These are phyloP conservation scores for Anagyrus pseudococci DNA, from an alignment of 2,888 invertebrate species.

Conservation along the genomic window DNA sequence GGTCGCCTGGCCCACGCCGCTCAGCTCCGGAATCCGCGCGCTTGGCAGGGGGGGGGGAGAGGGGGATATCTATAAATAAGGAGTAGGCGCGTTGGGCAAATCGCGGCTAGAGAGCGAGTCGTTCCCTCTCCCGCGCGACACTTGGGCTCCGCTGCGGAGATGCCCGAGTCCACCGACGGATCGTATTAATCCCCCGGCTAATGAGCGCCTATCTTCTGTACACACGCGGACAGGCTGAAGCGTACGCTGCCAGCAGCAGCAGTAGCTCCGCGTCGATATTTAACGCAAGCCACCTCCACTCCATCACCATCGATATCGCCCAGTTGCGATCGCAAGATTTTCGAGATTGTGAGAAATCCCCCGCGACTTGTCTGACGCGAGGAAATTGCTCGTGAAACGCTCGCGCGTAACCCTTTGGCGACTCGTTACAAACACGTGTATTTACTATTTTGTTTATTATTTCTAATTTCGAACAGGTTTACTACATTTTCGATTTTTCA, in stretches of 20 bases:
- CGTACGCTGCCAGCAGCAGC: slow-evolving; percentile 9
- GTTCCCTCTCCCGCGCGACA: neutral
- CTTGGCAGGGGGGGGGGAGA: neutral
- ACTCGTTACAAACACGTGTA: neutral
- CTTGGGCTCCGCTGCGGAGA: neutral
- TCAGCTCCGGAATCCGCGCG: neutral
- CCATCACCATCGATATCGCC: slow-evolving; percentile 53
- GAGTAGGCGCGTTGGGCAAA: slow-evolving; percentile 7
- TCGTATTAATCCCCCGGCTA: slow-evolving; percentile 59
- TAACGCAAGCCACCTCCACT: slow-evolving; percentile 51
- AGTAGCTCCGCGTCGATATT: slow-evolving; percentile 47
- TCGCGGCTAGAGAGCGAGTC: neutral
- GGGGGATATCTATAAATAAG: slow-evolving; percentile 30
- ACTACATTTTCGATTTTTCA: no score
- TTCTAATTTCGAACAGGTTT: neutral
- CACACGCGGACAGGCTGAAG: slow-evolving; percentile 39
- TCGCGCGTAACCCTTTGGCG: neutral
- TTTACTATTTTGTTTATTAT: neutral
- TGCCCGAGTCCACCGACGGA: slow-evolving; percentile 40
- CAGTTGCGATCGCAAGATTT: neutral
- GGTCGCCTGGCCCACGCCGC: slow-evolving; percentile 22
- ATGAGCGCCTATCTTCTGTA: slow-evolving; percentile 47
- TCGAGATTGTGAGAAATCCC: neutral
- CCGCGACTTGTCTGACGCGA: neutral
- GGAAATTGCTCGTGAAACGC: neutral